phyloP scores from a whole-genome alignment of 2,113 vertebrate genomes.

The Pseudorasbora parva region DNA sequence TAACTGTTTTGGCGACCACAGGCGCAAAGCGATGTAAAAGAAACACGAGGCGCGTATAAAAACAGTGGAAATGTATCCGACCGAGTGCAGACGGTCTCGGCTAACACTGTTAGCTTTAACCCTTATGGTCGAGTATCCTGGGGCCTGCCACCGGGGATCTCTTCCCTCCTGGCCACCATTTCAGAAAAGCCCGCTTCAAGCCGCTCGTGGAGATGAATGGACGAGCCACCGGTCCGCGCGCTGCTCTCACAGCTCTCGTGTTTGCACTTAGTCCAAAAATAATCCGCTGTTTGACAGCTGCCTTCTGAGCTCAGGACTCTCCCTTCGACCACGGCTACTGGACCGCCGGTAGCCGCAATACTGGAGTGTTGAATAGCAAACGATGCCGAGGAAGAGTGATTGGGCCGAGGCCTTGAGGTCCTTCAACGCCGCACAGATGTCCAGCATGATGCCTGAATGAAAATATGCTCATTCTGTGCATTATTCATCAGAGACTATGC shows the following conservation, averaged over 20 bases:
- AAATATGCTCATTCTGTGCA: constrained; percentile 25
- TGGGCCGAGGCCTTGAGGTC: constrained; percentile 65
- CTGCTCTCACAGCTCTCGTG: constrained; percentile 19
- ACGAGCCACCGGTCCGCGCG: neutral
- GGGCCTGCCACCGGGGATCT: constrained; percentile 47
- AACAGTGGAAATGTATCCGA: constrained; percentile 14
- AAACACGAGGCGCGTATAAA: constrained; percentile 10
- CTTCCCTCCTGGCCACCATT: constrained; percentile 49
- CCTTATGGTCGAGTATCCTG: constrained; percentile 53
- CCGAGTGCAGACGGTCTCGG: constrained; percentile 30
- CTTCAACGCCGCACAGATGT: constrained; percentile 74
- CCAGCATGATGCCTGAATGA: constrained; percentile 69
- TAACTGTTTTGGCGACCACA: too few relatives aligned
- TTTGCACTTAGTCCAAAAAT: constrained; percentile 57
- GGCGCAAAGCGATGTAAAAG: neutral
- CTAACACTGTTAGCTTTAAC: constrained; percentile 46
- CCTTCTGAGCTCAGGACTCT: constrained; percentile 17
- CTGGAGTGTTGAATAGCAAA: constrained; percentile 7
- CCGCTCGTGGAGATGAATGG: constrained; percentile 42
- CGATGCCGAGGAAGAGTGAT: constrained; percentile 57
- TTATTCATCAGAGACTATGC: neutral
- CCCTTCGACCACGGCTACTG: constrained; percentile 27
- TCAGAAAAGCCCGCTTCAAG: constrained; percentile 52
- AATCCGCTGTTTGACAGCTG: constrained; percentile 44
- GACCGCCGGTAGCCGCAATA: constrained; percentile 60